Conservation (phyloP, 2,797 vertebrate genomes). For the Pantherophis vulpinus region DNA sequence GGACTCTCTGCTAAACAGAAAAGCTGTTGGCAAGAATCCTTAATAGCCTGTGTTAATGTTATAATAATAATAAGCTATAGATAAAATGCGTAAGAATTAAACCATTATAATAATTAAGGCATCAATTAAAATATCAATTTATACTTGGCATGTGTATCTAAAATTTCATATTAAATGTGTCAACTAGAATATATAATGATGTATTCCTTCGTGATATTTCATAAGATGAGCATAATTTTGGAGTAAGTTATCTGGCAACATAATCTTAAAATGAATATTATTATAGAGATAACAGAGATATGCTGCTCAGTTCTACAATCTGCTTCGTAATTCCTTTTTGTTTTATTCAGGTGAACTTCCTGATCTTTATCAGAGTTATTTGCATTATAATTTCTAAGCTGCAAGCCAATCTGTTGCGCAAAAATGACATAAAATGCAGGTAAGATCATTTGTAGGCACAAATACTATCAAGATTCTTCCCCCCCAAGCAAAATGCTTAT, state of each 20-base stretch:
- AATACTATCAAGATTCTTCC: fast-evolving
- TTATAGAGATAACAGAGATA: neutral
- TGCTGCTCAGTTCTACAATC: neutral
- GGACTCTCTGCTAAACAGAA: neutral
- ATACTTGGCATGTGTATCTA: neutral
- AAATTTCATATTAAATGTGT: neutral
- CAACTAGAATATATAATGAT: neutral
- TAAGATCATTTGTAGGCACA: constrained; percentile 58
- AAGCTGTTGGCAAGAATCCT: neutral
- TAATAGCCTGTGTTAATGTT: neutral
- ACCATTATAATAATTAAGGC: neutral
- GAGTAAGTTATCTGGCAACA: neutral
- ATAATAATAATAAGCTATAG: neutral
- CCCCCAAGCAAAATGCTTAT: neutral
- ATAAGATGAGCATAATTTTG: neutral
- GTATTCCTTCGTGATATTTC: neutral
- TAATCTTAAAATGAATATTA: neutral
- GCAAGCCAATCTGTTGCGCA: constrained; percentile 93
- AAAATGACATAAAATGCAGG: constrained; percentile 98
- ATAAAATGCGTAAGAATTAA: neutral
- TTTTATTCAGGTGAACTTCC: constrained; percentile 87
- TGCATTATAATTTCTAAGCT: constrained; percentile 96
- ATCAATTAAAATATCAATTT: neutral
- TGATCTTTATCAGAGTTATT: constrained; percentile 95
- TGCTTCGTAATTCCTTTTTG: constrained; percentile 9